These are phyloP conservation scores for Streblospio benedicti DNA, from an alignment of 1,140 invertebrate species.

Conservation along the genomic window DNA sequence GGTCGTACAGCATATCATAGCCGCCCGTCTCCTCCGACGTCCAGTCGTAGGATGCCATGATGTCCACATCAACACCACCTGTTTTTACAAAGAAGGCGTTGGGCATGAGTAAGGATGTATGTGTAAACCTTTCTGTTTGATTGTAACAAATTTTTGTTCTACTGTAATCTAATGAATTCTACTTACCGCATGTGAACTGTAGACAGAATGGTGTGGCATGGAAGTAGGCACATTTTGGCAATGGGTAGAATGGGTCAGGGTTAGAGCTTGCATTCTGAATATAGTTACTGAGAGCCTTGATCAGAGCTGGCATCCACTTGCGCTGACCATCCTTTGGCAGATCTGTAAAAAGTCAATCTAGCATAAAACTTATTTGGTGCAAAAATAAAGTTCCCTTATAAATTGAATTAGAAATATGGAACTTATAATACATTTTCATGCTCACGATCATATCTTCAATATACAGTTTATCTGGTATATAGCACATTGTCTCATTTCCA, in stretches of 20 bases:
- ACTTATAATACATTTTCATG: no score
- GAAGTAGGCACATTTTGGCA: slow-evolving; percentile 11
- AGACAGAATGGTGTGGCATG: background rate
- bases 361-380: no score
- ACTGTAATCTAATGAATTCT: no score
- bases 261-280: slow-evolving; percentile 1
- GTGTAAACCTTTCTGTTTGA: no score
- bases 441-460: no score
- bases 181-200: slow-evolving; percentile 18
- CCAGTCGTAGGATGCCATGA: slow-evolving; percentile 12
- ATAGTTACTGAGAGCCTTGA: slow-evolving; percentile 7
- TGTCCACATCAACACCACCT: slow-evolving; percentile 13
- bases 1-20: slow-evolving; percentile 5
- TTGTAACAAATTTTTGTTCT: no score
- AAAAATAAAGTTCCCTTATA: no score
- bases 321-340: slow-evolving; percentile 8
- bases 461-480: no score
- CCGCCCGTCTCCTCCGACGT: background rate
- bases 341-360: slow-evolving; percentile 16
- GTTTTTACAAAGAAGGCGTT: no score
- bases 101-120: no score
- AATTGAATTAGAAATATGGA: no score
- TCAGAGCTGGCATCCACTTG: slow-evolving; percentile 12
- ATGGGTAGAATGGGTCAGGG: slow-evolving; percentile 5
- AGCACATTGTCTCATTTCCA: no score